Evolutionary conservation across 1,140 invertebrate genomes (phyloP), one percentile per base, ranked within the genome.

Genomic region (Bombus sylvicola): DNA sequence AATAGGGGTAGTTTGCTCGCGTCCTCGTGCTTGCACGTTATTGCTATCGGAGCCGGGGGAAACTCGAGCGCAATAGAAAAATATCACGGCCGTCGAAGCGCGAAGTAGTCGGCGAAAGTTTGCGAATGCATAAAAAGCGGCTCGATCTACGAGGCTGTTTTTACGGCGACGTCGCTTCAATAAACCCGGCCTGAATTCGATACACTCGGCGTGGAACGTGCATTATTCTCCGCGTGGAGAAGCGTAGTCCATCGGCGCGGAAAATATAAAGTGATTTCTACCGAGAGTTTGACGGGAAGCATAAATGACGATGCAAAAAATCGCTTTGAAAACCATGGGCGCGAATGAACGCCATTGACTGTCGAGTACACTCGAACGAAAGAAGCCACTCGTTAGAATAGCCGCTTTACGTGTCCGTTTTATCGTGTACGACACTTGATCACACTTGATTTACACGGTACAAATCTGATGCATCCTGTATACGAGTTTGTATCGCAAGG

Each of bases 281-380:
- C 31, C 53, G 37, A 41, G 68, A 85, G 74, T 78, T 53, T 76
- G 57, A 57, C 80, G 78, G 83, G 76, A 28, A 31, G 82, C 57
- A 75, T 86, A 86, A 86, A 86, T 62, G 71, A 53, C 39, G 43
- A 34, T 18, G 62, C 12, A 37, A 68, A 81, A 89, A 88, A 80
- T 89, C 84, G 43, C 88, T 89, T 86, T 88, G 72, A 89, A 89
- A 89, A 73, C 74, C 80, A 34, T 75, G 64, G 76, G 80, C 76
- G 76, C 80, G 77, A 77, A 86, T 81, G 84, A 86, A 81, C 43
- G 62, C 73, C 66, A 76, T 80, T 75, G 79, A 86, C 47, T 76
- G 80, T 89, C 43, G 66, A 77, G 76, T 66, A 77, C 88, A 69
- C 76, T 66, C 39, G 57, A 31, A 31, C n/a, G 47, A 81, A 57